Evolutionary conservation across 2,888 invertebrate genomes (phyloP).

Genomic region (Nomada lathburiana): DNA sequence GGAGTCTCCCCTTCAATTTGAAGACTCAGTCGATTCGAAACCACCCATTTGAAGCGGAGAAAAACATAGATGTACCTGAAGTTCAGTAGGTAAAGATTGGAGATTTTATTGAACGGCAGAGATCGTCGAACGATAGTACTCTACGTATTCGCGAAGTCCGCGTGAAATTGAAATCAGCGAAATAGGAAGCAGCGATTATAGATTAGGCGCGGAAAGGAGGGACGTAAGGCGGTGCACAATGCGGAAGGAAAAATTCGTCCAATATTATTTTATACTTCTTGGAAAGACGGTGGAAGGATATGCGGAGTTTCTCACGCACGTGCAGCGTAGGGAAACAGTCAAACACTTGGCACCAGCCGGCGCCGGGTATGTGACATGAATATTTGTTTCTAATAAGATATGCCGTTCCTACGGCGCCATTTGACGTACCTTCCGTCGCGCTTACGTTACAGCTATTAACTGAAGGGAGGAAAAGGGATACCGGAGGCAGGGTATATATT

Average conservation of each 20-base stretch:
- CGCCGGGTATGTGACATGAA: constrained; percentile 84
- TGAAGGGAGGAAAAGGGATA: background rate
- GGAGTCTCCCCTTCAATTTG: no score
- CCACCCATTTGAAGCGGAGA: background rate
- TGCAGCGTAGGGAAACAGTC: constrained; percentile 83
- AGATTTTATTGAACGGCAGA: background rate
- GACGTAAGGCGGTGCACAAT: constrained; percentile 18
- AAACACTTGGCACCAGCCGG: constrained; percentile 85
- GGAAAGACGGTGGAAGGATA: constrained; percentile 73
- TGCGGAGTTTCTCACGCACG: constrained; percentile 79
- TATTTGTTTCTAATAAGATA: constrained; percentile 85
- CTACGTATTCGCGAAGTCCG: background rate
- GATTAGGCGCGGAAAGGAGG: constrained; percentile 20
- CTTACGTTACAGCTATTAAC: constrained; percentile 76
- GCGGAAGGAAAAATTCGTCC: constrained; percentile 72
- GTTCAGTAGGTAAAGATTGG: background rate
- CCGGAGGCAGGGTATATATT: background rate
- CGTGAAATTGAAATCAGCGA: no score
- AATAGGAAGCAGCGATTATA: no score
- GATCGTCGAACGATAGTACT: constrained; percentile 2
- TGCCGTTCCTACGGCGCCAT: constrained; percentile 79
- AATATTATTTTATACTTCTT: constrained; percentile 82
- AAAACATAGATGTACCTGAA: background rate
- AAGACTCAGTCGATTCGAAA: background rate
- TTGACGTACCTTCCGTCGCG: constrained; percentile 75